Conservation (phyloP, 2,113 vertebrate genomes). For the Grallaria varia region DNA sequence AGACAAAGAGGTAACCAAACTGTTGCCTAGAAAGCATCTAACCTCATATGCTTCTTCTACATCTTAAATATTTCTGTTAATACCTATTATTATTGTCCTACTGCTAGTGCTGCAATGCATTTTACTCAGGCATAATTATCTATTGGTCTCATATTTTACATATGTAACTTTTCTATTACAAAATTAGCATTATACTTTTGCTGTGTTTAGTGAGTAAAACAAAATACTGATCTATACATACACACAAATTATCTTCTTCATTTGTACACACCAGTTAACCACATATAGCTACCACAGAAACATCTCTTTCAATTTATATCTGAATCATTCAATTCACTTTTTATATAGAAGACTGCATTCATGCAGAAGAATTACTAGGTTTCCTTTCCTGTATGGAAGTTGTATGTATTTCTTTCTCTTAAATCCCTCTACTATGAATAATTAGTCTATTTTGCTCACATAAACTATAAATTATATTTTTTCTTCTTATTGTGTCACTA, state of each 20-base stretch:
- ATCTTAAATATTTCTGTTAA: neutral
- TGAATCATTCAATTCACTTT: neutral
- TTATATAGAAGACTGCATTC: neutral
- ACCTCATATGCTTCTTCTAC: neutral
- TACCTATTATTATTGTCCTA: neutral
- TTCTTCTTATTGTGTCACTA: neutral
- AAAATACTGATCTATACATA: neutral
- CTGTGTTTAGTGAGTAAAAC: neutral
- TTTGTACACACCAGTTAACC: neutral
- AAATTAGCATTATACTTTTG: neutral
- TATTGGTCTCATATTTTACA: neutral
- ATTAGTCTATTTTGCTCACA: neutral
- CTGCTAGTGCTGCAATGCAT: neutral
- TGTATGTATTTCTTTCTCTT: neutral
- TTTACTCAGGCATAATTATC: neutral
- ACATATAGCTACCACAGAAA: neutral
- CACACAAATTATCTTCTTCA: neutral
- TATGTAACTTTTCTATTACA: neutral
- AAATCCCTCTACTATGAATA: neutral
- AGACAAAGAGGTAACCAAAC: neutral
- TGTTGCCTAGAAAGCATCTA: neutral
- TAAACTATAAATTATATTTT: neutral
- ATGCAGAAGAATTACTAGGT: neutral
- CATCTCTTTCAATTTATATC: neutral
- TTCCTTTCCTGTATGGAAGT: neutral